phyloP scores from a whole-genome alignment of 2,888 invertebrate species.

The Drosophila vallismaia region DNA sequence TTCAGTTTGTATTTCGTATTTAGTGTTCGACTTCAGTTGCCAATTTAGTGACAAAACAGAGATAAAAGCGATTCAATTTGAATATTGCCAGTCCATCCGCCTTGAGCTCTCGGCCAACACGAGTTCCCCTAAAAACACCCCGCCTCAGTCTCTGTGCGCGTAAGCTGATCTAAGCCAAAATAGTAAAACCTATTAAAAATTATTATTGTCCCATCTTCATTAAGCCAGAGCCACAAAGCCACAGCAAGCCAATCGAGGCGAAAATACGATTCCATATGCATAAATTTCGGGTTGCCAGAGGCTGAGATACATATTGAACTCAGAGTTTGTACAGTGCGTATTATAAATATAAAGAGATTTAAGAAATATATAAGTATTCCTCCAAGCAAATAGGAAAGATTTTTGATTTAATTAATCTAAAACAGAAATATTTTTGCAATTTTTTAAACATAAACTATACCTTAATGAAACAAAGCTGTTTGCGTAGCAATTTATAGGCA shows the following conservation, averaged over 20 bases:
- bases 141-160: conserved; percentile 19
- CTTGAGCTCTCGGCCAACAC: conserved; percentile 23
- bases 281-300: conserved; percentile 50
- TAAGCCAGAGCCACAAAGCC: conserved; percentile 41
- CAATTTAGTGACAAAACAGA: conserved; percentile 72
- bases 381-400: no score
- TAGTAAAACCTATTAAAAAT: conserved; percentile 71
- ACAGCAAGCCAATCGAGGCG: conserved; percentile 44
- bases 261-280: conserved; percentile 63
- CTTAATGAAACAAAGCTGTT: neutral
- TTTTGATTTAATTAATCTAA: no score
- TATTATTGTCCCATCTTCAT: conserved; percentile 73
- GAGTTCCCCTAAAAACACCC: neutral
- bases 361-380: neutral
- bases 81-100: conserved; percentile 56
- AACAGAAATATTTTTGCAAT: neutral
- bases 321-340: conserved; percentile 26
- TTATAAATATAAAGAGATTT: neutral
- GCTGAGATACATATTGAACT: conserved; percentile 28
- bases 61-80: conserved; percentile 59
- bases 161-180: conserved; percentile 52
- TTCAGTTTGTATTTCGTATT: conserved; percentile 35
- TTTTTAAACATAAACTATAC: neutral
- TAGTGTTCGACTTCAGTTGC: conserved; percentile 69
- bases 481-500: conserved; percentile 34